phyloP scores from a whole-genome alignment of 2,888 invertebrate genomes.

The Malthinus flaveolus region DNA sequence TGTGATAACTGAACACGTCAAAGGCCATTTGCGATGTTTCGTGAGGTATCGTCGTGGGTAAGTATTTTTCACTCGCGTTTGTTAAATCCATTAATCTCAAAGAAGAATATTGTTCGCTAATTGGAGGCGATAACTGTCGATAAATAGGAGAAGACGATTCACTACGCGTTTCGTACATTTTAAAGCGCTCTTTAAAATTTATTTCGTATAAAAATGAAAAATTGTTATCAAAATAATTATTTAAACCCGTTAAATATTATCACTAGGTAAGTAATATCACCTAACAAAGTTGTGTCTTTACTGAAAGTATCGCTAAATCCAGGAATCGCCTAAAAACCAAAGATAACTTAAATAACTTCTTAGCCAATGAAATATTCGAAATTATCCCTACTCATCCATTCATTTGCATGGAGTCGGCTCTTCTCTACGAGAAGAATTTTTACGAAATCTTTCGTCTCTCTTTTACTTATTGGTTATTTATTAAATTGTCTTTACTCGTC shows the following conservation, averaged over 20 bases:
- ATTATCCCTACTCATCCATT: slow-evolving; percentile 25
- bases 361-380: slow-evolving; percentile 30
- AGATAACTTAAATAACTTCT: slow-evolving; percentile 33
- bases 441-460: slow-evolving; percentile 25
- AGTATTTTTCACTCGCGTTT: slow-evolving; percentile 47
- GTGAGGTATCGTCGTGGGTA: slow-evolving; percentile 31
- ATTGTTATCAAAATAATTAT: slow-evolving; percentile 1
- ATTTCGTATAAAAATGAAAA: slow-evolving; percentile 2
- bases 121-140: slow-evolving; percentile 41
- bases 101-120: slow-evolving; percentile 46
- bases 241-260: not conserved
- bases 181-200: slow-evolving; percentile 21
- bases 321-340: slow-evolving; percentile 33
- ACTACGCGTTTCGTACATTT: slow-evolving; percentile 49
- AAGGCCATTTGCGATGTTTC: slow-evolving; percentile 21
- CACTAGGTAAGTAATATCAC: slow-evolving; percentile 3
- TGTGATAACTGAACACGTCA: slow-evolving; percentile 22
- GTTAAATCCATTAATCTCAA: slow-evolving; percentile 52
- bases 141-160: slow-evolving; percentile 46
- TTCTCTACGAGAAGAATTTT: slow-evolving; percentile 28
- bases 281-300: slow-evolving; percentile 7
- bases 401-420: slow-evolving; percentile 33
- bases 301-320: slow-evolving; percentile 32
- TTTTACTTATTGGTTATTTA: slow-evolving; percentile 14
- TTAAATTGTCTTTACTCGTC: too few species aligned